Evolutionary conservation across 2,797 vertebrate genomes (phyloP).

Genomic region (Rallus crepitans): DNA sequence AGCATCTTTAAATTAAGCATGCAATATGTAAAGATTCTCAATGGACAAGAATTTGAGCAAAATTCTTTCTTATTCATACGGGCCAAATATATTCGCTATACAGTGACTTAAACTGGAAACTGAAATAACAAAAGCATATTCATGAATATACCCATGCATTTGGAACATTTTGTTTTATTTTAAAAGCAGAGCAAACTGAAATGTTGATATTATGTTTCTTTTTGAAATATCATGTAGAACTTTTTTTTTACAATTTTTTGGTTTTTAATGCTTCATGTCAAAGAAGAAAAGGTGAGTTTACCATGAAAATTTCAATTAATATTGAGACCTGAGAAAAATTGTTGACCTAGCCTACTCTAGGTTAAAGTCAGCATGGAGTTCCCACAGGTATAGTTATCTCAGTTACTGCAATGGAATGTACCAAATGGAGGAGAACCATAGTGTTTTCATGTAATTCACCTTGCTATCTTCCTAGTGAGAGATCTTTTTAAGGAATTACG

Average conservation of each 20-base stretch:
- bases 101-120: neutral
- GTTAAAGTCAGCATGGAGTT: neutral
- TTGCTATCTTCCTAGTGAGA: neutral
- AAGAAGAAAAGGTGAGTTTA: neutral
- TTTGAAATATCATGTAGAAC: neutral
- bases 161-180: neutral
- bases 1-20: neutral
- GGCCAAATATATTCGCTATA: neutral
- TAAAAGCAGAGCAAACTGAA: neutral
- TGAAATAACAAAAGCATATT: neutral
- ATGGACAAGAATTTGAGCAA: neutral
- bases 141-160: neutral
- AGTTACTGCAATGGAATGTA: neutral
- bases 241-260: neutral
- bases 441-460: neutral
- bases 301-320: neutral
- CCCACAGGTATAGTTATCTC: neutral
- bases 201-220: neutral
- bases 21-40: neutral
- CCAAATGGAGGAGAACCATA: neutral
- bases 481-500: fast-evolving
- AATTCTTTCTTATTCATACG: neutral
- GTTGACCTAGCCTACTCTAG: neutral
- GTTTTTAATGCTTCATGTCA: neutral
- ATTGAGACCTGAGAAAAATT: neutral